Evolutionary conservation across 2,113 vertebrate species (phyloP).

Genomic region (Nannobrachium achirus): DNA sequence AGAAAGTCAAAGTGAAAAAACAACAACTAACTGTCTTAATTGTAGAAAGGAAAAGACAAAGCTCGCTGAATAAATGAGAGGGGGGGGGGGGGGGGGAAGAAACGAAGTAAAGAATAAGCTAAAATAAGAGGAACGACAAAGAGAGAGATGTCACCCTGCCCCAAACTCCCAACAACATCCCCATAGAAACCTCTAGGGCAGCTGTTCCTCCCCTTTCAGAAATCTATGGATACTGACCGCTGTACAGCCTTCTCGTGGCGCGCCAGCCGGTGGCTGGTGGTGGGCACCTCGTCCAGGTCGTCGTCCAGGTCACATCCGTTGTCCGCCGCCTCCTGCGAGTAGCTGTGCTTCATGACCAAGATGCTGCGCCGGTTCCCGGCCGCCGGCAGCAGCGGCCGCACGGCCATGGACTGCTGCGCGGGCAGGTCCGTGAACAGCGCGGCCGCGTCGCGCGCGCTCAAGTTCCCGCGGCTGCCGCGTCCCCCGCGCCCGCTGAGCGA

Average conservation of each 20-base stretch:
- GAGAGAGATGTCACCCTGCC: slow-evolving; percentile 71
- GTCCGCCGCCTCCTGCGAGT: slow-evolving; percentile 93
- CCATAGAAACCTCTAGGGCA: slow-evolving; percentile 44
- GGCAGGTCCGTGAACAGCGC: slow-evolving; percentile 89
- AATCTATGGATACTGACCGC: slow-evolving; percentile 98
- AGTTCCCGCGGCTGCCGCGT: slow-evolving; percentile 92
- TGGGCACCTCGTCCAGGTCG: slow-evolving; percentile 96
- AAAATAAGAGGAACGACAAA: slow-evolving; percentile 25
- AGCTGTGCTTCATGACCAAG: slow-evolving; percentile 99
- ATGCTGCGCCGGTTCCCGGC: slow-evolving; percentile 90
- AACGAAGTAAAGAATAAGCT: background rate
- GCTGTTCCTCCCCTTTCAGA: slow-evolving; percentile 85
- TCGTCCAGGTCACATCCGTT: slow-evolving; percentile 91
- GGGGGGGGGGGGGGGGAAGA: slow-evolving; percentile 26
- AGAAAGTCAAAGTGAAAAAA: slow-evolving; percentile 44
- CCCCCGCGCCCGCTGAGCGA: slow-evolving; percentile 56
- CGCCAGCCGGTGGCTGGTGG: slow-evolving; percentile 96
- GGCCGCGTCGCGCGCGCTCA: slow-evolving; percentile 87
- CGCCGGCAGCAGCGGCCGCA: slow-evolving; percentile 87
- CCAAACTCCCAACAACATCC: slow-evolving; percentile 42
- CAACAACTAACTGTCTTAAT: slow-evolving; percentile 17
- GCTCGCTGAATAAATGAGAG: slow-evolving; percentile 27
- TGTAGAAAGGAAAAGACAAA: slow-evolving; percentile 38
- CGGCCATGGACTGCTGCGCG: slow-evolving; percentile 82
- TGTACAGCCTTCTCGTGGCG: slow-evolving; percentile 97